These are phyloP conservation scores for Eurytoma californica DNA, from an alignment of 2,888 invertebrate genomes.

Conservation along the genomic window DNA sequence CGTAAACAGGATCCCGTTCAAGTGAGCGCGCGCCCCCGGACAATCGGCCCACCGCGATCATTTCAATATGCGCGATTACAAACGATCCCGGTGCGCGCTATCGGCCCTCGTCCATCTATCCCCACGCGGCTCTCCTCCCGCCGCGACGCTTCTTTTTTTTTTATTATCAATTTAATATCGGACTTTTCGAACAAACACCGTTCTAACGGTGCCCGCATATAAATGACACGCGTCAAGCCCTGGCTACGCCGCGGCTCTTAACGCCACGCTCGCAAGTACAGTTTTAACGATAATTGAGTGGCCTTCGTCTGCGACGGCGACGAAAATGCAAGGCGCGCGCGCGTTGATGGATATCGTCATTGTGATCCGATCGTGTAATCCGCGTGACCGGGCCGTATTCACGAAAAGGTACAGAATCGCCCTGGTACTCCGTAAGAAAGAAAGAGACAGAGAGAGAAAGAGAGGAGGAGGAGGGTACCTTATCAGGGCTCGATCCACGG, in stretches of 20 bases:
- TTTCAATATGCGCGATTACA: slow-evolving; percentile 28
- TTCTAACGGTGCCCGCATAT: slow-evolving; percentile 48
- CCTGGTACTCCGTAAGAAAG: neutral
- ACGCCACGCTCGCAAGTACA: slow-evolving; percentile 40
- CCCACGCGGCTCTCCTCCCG: neutral
- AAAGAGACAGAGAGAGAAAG: neutral
- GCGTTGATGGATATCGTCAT: slow-evolving; percentile 44
- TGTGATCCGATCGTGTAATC: slow-evolving; percentile 22
- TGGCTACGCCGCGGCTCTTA: neutral
- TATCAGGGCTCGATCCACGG: neutral
- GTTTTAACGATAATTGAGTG: slow-evolving; percentile 51
- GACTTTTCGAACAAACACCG: slow-evolving; percentile 1
- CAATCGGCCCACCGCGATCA: neutral
- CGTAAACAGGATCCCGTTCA: slow-evolving; percentile 11
- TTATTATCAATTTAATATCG: slow-evolving; percentile 40
- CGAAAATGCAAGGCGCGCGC: slow-evolving; percentile 37
- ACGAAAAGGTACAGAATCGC: neutral
- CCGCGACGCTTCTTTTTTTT: slow-evolving; percentile 17
- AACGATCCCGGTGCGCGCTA: slow-evolving; percentile 19
- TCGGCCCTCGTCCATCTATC: slow-evolving; percentile 15
- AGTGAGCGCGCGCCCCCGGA: neutral
- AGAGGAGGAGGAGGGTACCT: neutral
- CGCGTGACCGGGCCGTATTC: slow-evolving; percentile 15
- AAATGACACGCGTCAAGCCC: slow-evolving; percentile 37
- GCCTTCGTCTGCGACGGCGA: slow-evolving; percentile 13